Percentiles rank a stretch among this genome's conserved stretches.
Evolutionary conservation across 2,888 invertebrate genomes (phyloP).

Genomic region (Choristoneura rosaceana): DNA sequence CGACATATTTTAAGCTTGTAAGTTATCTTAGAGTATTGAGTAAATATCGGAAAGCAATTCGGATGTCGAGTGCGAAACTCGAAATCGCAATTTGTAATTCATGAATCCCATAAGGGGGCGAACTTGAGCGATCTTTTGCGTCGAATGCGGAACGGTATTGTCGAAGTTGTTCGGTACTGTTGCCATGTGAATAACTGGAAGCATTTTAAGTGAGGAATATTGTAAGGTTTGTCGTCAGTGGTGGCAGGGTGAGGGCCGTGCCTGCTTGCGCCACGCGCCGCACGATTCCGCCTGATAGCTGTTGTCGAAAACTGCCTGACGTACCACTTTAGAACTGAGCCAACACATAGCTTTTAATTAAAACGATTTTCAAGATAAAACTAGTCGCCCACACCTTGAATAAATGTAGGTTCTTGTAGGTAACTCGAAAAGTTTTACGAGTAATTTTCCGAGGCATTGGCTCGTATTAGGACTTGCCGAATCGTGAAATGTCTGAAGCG

Average conservation of each 20-base stretch:
- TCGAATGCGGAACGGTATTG: conserved; percentile 54
- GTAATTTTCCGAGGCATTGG: conserved; percentile 60
- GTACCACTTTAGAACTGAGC: conserved; percentile 69
- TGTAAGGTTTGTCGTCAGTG: conserved; percentile 53
- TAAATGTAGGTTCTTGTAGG: conserved; percentile 48
- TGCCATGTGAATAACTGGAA: conserved; percentile 56
- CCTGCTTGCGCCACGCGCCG: conserved; percentile 47
- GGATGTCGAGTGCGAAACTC: conserved; percentile 56
- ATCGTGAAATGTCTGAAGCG: conserved; percentile 52
- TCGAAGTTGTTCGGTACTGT: conserved; percentile 56
- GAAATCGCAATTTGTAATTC: conserved; percentile 64
- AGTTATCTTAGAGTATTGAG: conserved; percentile 55
- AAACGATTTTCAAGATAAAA: conserved; percentile 72
- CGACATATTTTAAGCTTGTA: conserved; percentile 60
- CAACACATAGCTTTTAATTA: conserved; percentile 72
- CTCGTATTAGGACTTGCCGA: conserved; percentile 58
- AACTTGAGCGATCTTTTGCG: conserved; percentile 62
- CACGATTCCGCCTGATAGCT: conserved; percentile 58
- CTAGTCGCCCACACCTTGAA: conserved; percentile 62
- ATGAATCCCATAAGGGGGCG: conserved; percentile 58
- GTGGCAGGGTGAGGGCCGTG: conserved; percentile 44
- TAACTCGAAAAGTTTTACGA: conserved; percentile 65
- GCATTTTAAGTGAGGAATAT: conserved; percentile 55
- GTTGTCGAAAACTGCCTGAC: conserved; percentile 73
- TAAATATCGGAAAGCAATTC: conserved; percentile 66